Evolutionary conservation across 30 jellyfish, hydroid and myxozoan species (phyloP).

Genomic region (Mastigias papua): DNA sequence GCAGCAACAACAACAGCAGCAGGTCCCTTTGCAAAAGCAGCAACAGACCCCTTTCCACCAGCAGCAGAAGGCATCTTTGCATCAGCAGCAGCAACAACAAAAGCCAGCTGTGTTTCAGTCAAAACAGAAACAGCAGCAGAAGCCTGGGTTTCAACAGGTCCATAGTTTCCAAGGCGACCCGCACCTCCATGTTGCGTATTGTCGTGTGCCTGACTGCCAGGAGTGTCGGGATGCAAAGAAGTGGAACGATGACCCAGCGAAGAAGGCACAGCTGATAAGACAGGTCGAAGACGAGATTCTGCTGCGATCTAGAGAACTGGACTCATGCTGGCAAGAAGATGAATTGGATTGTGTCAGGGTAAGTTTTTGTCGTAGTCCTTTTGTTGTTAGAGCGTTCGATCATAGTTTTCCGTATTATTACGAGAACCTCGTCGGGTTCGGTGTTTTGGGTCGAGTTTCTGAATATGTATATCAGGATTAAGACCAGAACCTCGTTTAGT

Average conservation of each 20-base stretch:
- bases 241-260: constrained; percentile 60
- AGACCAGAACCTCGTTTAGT: too few species aligned
- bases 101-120: neutral
- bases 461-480: too few species aligned
- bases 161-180: constrained; percentile 24
- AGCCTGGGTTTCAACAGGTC: neutral
- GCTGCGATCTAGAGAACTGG: constrained; percentile 87
- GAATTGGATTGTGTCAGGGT: constrained; percentile 92
- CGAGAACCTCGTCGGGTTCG: too few species aligned
- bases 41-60: constrained; percentile 12
- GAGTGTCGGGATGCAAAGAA: constrained; percentile 55
- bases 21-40: constrained; percentile 3
- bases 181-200: constrained; percentile 31
- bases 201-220: constrained; percentile 54
- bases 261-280: constrained; percentile 60
- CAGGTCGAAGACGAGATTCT: constrained; percentile 88
- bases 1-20: constrained; percentile 7
- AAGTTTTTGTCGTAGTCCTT: constrained; percentile 4
- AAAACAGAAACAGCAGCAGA: constrained; percentile 13
- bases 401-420: too few species aligned
- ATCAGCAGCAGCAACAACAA: constrained; percentile 2
- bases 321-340: constrained; percentile 98
- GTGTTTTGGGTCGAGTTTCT: too few species aligned
- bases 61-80: neutral
- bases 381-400: too few species aligned